Evolutionary conservation across 2,888 invertebrate genomes (phyloP).

Genomic region (Nomada flava): DNA sequence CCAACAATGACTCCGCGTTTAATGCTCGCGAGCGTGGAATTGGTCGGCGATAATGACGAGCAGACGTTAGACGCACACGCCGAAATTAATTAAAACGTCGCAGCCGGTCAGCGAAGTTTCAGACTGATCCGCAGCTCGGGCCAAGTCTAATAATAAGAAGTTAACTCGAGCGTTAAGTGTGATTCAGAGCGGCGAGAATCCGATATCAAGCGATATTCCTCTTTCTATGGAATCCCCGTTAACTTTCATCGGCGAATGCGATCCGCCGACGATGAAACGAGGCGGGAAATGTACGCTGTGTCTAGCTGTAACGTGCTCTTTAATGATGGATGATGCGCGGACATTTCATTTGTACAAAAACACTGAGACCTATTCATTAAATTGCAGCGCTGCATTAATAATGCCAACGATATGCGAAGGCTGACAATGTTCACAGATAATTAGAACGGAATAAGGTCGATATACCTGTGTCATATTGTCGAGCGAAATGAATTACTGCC

Average conservation of each 20-base stretch:
- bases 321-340: neutral
- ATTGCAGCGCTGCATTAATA: no score
- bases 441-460: neutral
- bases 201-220: conserved; percentile 66
- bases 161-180: conserved; percentile 76
- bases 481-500: conserved; percentile 17
- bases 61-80: conserved; percentile 23
- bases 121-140: conserved; percentile 67
- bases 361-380: no score
- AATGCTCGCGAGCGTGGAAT: conserved; percentile 67
- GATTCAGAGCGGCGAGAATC: conserved; percentile 71
- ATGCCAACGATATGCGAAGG: no score
- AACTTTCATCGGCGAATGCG: conserved; percentile 35
- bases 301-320: neutral
- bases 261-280: neutral
- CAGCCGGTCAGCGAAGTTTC: conserved; percentile 67
- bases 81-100: conserved; percentile 79
- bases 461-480: neutral
- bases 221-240: conserved; percentile 48
- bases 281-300: neutral
- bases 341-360: no score
- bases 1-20: conserved; percentile 54
- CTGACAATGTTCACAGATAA: no score
- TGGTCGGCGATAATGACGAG: conserved; percentile 70
- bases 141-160: conserved; percentile 81